Base-by-base conservation (phyloP, 2,113 vertebrate species). In the Xiphophorus maculatus region DNA sequence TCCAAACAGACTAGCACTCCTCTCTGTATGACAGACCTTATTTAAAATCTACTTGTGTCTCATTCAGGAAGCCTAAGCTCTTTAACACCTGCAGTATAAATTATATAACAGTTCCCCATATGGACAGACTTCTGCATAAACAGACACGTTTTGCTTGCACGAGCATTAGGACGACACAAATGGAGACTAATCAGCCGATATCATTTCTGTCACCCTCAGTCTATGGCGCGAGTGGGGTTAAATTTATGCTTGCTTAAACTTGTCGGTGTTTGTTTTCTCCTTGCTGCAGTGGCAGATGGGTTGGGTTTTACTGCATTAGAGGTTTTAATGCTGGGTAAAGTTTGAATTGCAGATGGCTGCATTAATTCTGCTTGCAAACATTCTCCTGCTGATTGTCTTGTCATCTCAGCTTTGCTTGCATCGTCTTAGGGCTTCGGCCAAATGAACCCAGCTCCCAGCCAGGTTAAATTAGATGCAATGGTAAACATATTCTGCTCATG, bases 11-110 rank as follows among this genome's bases (percentile, higher is more conserved):
- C 69, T 44, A 44, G 27, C 60, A 22, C 44, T 66, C 15, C 15
- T 15, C 12, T 48, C 64, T 75, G 65, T 73, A 58, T 51, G 30
- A 77, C 13, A 17, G 44, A 63, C 35, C 70, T 35, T 66, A 42
- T 84, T 84, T 73, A 69, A 79, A 83, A 85, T 73, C 84, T 68
- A 83, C 75, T 85, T 81, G 76, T 84, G 60, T 81, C 72, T 71
- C 77, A 76, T 78, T 84, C 77, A 30, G 71, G 73, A 77, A 80
- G 72, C 64, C 68, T 77, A 80, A 85, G 82, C 78, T 84, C 77
- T 82, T 85, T 77, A 87, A 80, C 88, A 92, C 91, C 87, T 90
- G 84, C 83, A 81, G 28, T 80, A 87, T 88, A 73, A 86, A 90
- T 92, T 89, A 88, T 88, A 82, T 89, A 89, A 80, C 69, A 74